Base-by-base conservation (phyloP, 2,888 invertebrate species). In the Mesodorylaimus sp. region DNA sequence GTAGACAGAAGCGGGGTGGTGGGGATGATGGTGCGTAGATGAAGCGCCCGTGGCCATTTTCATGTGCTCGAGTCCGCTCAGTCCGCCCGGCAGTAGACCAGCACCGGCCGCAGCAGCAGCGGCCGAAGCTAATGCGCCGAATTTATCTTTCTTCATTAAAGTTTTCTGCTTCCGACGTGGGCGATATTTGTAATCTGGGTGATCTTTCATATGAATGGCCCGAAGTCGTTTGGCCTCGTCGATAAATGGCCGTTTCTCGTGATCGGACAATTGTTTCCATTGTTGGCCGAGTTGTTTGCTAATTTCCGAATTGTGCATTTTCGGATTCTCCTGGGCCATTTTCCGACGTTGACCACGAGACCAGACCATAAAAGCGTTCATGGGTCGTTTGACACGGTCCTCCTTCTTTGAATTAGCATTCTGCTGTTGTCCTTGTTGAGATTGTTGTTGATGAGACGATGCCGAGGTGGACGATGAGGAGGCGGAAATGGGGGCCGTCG, bases 341-440 rank as follows among this genome's bases (percentile, higher is more conserved):
- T 87, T 85, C 48, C 86, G 76, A n/a, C 89, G 74, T 68, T 89
- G 87, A 38, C 86, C 80, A 39, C 88, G 73, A 2, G 88, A 87
- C 89, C 89, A 89, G 28, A 85, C 89, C 88, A 91, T 91, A 71
- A 91, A 91, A 0, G 91, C 89, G 72, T 91, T 91, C 91, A 93
- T 91, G 1, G 91, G 91, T 23, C 91, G 41, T 39, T 39, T 39
- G 41, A 39, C 41, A 7, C 41, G 41, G n/a, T 39, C 41, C 21
- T 39, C 41, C 21, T 39, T 39, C 21, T 39, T 39, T n/a, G n/a
- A n/a, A n/a, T n/a, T n/a, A n/a, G n/a, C n/a, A n/a, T n/a, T n/a
- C 41, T 10, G 10, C n/a, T n/a, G n/a, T n/a, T n/a, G n/a, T n/a
- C n/a, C n/a, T n/a, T n/a, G n/a, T n/a, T n/a, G n/a, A n/a, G n/a